These are phyloP conservation scores for Streptopelia turtur DNA, from an alignment of 2,797 vertebrate genomes.

Conservation along the genomic window DNA sequence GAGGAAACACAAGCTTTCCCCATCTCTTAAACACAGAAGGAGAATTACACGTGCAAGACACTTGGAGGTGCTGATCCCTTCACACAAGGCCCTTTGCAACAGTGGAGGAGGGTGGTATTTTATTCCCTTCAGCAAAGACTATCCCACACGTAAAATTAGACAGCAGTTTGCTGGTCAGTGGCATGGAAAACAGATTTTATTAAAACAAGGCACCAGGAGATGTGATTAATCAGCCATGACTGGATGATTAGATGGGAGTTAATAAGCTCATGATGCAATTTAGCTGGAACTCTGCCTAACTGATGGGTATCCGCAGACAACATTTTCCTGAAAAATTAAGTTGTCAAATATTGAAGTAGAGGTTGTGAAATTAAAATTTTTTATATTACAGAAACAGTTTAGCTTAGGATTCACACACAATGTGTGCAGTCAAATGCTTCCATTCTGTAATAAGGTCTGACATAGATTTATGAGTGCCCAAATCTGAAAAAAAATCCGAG, in stretches of 20 bases:
- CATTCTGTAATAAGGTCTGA: slow-evolving; percentile 11
- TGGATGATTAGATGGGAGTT: slow-evolving; percentile 60
- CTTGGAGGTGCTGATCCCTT: background rate
- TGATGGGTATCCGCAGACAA: background rate
- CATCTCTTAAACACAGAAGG: background rate
- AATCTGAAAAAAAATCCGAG: background rate
- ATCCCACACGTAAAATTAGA: slow-evolving; percentile 35
- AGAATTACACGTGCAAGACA: background rate
- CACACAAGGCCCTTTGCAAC: background rate
- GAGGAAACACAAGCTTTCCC: background rate
- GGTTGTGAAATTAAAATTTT: slow-evolving; percentile 12
- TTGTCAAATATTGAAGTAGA: slow-evolving; percentile 9
- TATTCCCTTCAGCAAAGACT: background rate
- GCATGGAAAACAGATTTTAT: slow-evolving; percentile 37
- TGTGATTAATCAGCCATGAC: slow-evolving; percentile 58
- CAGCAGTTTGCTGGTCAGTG: slow-evolving; percentile 18
- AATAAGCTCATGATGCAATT: slow-evolving; percentile 56
- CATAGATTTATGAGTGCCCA: background rate
- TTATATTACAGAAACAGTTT: background rate
- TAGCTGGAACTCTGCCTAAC: background rate
- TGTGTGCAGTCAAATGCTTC: background rate
- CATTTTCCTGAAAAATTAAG: slow-evolving; percentile 52
- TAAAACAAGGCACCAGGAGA: slow-evolving; percentile 45
- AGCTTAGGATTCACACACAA: background rate
- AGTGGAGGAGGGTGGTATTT: background rate